Evolutionary conservation across 2,797 vertebrate genomes (phyloP), one percentile per base, ranked within the genome.

Genomic region (Eleutherodactylus coqui): DNA sequence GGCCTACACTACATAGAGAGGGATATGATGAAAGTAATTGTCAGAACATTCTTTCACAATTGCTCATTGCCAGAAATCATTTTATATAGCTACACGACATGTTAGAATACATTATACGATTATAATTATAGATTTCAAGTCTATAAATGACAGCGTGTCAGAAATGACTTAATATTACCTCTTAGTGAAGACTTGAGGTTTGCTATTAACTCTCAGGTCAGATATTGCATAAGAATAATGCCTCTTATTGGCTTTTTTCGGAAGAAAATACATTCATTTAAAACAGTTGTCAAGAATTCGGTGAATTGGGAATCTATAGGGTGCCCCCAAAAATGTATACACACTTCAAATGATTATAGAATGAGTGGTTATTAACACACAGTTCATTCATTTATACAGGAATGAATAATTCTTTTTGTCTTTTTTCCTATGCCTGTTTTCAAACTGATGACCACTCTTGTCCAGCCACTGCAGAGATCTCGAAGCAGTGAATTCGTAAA

Each of bases 51-150:
- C 36, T 51, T 85, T 49, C n/a, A 53, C 16, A 55, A 69, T 69
- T 41, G 58, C 75, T 79, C 83, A 79, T 38, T 14, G 64, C 70
- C 64, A 51, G 32, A 49, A 32, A 69, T 70, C 0, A 78, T 62
- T 67, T 73, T 78, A 85, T 78, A 78, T 21, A 55, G 62, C 45
- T 79, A 9, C 36, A 36, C 58, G 75, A 45, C n/a, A 58, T 60
- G 38, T 38, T 73, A 67, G 17, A 85, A 73, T 80, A 85, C 60
- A 73, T 47, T 85, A 79, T 72, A 60, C 51, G 45, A 24, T 13
- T n/a, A 43, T 85, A 79, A 85, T 79, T 79, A 62, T 41, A 79
- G 75, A 85, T 47, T 55, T 69, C 29, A 29, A 79, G 24, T 72
- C 51, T 58, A 36, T 73, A 55, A 62, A 55, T 80, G 83, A 78